Evolutionary conservation across 2,797 vertebrate genomes (phyloP).

Genomic region (Remorina albescens): DNA sequence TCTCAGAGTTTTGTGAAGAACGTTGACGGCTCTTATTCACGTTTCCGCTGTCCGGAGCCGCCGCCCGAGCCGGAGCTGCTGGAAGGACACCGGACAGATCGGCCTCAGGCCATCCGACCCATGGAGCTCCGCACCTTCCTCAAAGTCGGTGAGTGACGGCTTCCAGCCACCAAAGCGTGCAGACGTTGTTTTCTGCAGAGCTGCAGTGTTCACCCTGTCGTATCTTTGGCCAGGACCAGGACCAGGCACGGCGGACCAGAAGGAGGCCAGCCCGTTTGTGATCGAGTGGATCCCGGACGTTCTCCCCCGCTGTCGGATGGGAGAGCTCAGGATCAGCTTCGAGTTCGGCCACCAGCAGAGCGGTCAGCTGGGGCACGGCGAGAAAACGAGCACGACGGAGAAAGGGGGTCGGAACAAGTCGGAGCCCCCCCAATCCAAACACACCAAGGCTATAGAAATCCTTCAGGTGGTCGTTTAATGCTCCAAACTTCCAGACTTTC

Average conservation of each 20-base stretch:
- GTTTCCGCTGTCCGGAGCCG: constrained; percentile 86
- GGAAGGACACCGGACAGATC: constrained; percentile 81
- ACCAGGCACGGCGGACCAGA: constrained; percentile 84
- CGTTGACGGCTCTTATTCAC: constrained; percentile 89
- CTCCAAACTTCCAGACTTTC: not conserved
- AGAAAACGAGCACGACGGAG: constrained; percentile 32
- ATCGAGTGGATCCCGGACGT: constrained; percentile 94
- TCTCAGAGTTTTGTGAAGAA: constrained; percentile 93
- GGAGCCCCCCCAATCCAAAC: constrained; percentile 45
- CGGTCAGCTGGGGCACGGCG: constrained; percentile 80
- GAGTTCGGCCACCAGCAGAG: constrained; percentile 92
- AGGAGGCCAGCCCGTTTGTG: constrained; percentile 89
- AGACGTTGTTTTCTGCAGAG: too few species aligned
- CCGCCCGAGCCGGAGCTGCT: constrained; percentile 82
- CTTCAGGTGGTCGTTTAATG: constrained; percentile 55
- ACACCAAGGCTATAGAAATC: constrained; percentile 27
- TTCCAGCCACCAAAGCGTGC: not conserved
- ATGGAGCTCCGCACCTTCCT: constrained; percentile 94
- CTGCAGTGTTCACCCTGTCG: not conserved
- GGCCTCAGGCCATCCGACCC: constrained; percentile 89
- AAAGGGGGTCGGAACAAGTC: constrained; percentile 45
- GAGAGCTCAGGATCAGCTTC: constrained; percentile 90
- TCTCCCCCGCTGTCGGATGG: constrained; percentile 89
- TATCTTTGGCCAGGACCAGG: constrained; percentile 80
- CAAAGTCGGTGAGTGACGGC: constrained; percentile 89